Evolutionary conservation across 2,888 invertebrate species (phyloP).

Genomic region (Ischnus inquisitorius): DNA sequence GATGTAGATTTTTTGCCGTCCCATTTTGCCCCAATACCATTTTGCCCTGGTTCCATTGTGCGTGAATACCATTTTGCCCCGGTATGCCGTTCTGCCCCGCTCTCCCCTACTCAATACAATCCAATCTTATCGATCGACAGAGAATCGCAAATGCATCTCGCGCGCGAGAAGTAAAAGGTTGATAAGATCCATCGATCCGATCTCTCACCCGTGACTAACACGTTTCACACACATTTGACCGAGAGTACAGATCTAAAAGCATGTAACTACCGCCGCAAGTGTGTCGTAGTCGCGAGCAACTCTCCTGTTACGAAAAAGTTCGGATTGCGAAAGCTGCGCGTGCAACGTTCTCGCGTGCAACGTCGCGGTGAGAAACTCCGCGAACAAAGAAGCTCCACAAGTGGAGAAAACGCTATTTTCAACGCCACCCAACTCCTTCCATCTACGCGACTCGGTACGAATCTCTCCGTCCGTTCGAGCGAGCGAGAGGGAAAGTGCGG

Average conservation of each 20-base stretch:
- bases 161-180: constrained; percentile 8
- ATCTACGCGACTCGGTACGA: neutral
- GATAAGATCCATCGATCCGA: constrained; percentile 35
- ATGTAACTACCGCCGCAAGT: neutral
- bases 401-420: constrained; percentile 67
- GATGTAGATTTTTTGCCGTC: too few relatives aligned
- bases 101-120: too few relatives aligned
- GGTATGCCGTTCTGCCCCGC: too few relatives aligned
- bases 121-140: neutral
- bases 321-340: constrained; percentile 51
- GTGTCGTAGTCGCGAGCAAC: neutral
- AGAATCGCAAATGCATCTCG: constrained; percentile 21
- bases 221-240: too few relatives aligned
- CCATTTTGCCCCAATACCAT: too few relatives aligned
- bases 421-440: constrained; percentile 22
- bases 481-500: constrained; percentile 1
- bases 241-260: neutral
- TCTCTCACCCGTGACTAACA: constrained; percentile 29
- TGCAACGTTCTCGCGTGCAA: constrained; percentile 10
- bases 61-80: too few relatives aligned
- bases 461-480: neutral
- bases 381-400: constrained; percentile 68
- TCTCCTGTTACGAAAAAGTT: constrained; percentile 37
- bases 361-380: constrained; percentile 40
- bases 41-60: too few relatives aligned